A percentile compares a stretch with the other conserved stretches of the same genome.
Conservation (phyloP, 2,113 vertebrate genomes). For the Colinus virginianus region DNA sequence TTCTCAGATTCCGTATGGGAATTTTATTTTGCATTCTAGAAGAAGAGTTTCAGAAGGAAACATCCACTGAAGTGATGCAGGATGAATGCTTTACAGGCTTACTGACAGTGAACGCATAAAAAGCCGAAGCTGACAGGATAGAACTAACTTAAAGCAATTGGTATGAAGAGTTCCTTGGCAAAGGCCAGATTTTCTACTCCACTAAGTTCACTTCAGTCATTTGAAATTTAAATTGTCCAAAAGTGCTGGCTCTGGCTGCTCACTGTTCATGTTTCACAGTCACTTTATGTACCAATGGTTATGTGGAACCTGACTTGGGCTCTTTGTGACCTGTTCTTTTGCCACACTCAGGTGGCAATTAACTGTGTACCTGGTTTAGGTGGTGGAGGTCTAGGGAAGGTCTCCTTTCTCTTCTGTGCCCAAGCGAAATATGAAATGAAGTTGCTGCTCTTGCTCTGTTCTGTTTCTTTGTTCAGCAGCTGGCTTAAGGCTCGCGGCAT, state of each 20-base stretch:
- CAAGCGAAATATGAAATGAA: neutral
- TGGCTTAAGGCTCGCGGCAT: neutral
- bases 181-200: neutral
- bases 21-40: neutral
- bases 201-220: neutral
- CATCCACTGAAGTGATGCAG: neutral
- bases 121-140: neutral
- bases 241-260: neutral
- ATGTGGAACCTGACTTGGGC: neutral
- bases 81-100: neutral
- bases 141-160: constrained; percentile 3
- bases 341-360: neutral
- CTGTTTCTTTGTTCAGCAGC: neutral
- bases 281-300: accelerated
- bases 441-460: neutral
- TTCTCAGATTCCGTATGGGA: neutral
- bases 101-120: neutral
- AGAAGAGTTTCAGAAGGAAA: neutral
- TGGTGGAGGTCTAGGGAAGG: neutral
- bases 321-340: neutral
- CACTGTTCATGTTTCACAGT: accelerated
- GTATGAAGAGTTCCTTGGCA: neutral
- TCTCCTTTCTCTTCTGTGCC: neutral
- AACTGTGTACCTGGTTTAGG: neutral
- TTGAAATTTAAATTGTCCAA: neutral